These are phyloP conservation scores for Nineta flava DNA, from an alignment of 2,888 invertebrate genomes.

Conservation along the genomic window DNA sequence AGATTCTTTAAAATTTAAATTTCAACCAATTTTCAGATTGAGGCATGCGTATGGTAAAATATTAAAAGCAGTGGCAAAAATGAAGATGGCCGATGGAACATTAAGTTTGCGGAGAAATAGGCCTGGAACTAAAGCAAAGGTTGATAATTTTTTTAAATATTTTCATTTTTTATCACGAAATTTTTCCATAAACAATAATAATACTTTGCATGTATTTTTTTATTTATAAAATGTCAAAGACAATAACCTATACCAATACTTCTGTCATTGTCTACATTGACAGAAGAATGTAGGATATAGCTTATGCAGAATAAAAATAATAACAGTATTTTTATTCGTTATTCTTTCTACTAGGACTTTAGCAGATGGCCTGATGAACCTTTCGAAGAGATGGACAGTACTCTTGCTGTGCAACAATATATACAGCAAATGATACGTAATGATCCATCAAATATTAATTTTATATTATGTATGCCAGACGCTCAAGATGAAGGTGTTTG, in stretches of 20 bases:
- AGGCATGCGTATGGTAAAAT: background rate
- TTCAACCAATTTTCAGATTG: background rate
- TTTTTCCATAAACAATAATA: background rate
- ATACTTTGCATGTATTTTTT: background rate
- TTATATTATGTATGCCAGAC: slow-evolving; percentile 91
- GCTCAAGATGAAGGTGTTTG: slow-evolving; percentile 97
- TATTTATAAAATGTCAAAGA: background rate
- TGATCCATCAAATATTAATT: slow-evolving; percentile 84
- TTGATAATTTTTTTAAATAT: slow-evolving; percentile 24
- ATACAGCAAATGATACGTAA: slow-evolving; percentile 94
- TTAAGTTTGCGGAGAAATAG: slow-evolving; percentile 75
- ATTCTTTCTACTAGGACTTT: slow-evolving; percentile 56
- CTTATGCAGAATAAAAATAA: no score
- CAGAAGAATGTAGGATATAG: no score
- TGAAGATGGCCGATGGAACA: slow-evolving; percentile 75
- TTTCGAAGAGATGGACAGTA: slow-evolving; percentile 99
- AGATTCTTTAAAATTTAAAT: no score
- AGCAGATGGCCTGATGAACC: slow-evolving; percentile 96
- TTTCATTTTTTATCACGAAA: background rate
- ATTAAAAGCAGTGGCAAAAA: slow-evolving; percentile 24
- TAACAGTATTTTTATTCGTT: no score
- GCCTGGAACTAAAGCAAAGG: slow-evolving; percentile 82
- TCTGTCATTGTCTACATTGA: no score
- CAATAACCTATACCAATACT: background rate
- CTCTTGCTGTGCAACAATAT: slow-evolving; percentile 94